Evolutionary conservation across 2,797 vertebrate genomes (phyloP).

Genomic region (Melanotaenia parkinsoni): DNA sequence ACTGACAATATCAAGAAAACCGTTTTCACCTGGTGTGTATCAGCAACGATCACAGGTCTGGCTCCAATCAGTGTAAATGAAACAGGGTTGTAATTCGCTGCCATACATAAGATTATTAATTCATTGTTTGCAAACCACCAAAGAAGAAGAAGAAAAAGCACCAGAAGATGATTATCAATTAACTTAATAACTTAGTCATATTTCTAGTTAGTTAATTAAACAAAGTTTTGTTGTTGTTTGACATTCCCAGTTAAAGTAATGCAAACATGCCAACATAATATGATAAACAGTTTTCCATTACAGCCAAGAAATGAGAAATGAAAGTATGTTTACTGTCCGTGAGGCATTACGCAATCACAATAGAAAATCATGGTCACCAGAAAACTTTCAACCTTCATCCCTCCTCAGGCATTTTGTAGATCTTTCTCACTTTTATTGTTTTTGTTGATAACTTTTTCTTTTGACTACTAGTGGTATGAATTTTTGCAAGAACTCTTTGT

Average conservation of each 20-base stretch:
- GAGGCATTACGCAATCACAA: background rate
- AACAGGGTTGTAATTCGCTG: background rate
- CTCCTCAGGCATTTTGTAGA: too few relatives aligned
- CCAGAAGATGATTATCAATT: background rate
- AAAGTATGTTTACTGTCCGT: background rate
- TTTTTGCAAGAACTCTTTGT: too few relatives aligned
- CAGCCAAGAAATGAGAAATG: background rate
- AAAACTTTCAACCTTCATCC: too few relatives aligned
- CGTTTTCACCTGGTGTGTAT: slow-evolving; percentile 61
- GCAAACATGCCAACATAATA: background rate
- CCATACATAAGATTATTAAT: background rate
- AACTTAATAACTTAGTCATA: background rate
- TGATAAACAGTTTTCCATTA: background rate
- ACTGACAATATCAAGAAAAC: slow-evolving; percentile 52
- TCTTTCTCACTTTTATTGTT: too few relatives aligned
- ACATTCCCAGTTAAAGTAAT: background rate
- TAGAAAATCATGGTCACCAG: too few relatives aligned
- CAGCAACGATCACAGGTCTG: slow-evolving; percentile 30
- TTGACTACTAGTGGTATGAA: too few relatives aligned
- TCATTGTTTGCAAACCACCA: background rate
- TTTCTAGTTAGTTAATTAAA: background rate
- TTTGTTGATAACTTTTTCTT: too few relatives aligned
- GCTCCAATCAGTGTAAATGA: slow-evolving; percentile 3
- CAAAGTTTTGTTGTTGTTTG: background rate
- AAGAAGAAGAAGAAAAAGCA: background rate